Percentiles rank a stretch among this genome's conserved stretches.
phyloP scores from a whole-genome alignment of 2,113 vertebrate genomes.

The Notarius lentiginosus region DNA sequence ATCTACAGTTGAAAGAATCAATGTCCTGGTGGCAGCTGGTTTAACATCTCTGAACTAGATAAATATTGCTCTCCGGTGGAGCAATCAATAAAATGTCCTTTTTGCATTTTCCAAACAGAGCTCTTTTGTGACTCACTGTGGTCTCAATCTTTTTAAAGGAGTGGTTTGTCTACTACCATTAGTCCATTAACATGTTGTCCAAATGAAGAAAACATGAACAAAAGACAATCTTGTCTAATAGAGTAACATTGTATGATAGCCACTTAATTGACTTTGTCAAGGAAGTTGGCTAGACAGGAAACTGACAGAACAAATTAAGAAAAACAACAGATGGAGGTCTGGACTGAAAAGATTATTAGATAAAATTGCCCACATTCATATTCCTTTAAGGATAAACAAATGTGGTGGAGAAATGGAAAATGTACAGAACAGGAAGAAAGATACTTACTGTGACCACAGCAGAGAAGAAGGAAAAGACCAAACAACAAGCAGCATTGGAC shows the following conservation, averaged over 20 bases:
- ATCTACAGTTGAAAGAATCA: background rate
- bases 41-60: slow-evolving; percentile 4
- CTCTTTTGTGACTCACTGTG: slow-evolving; percentile 5
- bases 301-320: background rate
- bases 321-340: slow-evolving; percentile 40
- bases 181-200: slow-evolving; percentile 3
- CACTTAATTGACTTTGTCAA: slow-evolving; percentile 1
- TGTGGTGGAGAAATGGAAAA: background rate
- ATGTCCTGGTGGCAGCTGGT: background rate
- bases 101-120: slow-evolving; percentile 1
- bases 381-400: background rate
- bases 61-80: background rate
- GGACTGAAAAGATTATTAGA: slow-evolving; percentile 28
- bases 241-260: background rate
- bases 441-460: slow-evolving; percentile 66
- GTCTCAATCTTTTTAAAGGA: slow-evolving; percentile 11
- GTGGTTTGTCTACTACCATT: slow-evolving; percentile 2
- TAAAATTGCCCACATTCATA: background rate
- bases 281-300: background rate
- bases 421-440: background rate
- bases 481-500: slow-evolving; percentile 62
- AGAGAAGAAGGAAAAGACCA: slow-evolving; percentile 67
- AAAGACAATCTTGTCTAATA: background rate
- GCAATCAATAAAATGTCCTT: background rate
- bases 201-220: slow-evolving; percentile 5